These are phyloP conservation scores for Eunapius fragilis DNA, from an alignment of 37 sponge, comb jelly and placozoan species.

Conservation along the genomic window DNA sequence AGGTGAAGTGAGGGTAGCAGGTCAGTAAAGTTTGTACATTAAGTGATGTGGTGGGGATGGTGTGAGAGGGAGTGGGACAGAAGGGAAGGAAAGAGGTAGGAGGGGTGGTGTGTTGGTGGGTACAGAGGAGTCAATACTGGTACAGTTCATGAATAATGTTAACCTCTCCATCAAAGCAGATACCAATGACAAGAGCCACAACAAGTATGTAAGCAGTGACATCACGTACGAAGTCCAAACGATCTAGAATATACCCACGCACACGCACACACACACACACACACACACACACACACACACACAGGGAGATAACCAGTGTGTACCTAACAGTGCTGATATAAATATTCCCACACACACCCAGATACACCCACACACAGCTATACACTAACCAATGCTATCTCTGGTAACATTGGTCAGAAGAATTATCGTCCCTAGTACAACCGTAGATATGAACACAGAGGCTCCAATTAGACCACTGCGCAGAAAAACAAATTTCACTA, in stretches of 20 bases:
- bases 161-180: constrained; percentile 76
- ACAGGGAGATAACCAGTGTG: not conserved
- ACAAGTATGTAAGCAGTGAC: constrained; percentile 65
- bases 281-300: not conserved
- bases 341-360: too few species aligned
- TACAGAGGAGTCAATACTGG: not conserved
- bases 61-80: too few species aligned
- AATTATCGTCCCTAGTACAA: constrained; percentile 72
- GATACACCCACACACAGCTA: not conserved
- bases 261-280: not conserved
- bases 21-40: too few species aligned
- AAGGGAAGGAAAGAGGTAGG: not conserved
- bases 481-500: not conserved
- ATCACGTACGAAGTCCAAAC: constrained; percentile 69
- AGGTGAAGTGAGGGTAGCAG: too few species aligned
- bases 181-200: constrained; percentile 62
- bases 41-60: too few species aligned
- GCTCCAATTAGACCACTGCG: constrained; percentile 82
- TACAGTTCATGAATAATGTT: not conserved
- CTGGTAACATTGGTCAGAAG: constrained; percentile 34
- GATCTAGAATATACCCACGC: constrained; percentile 31
- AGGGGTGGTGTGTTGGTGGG: too few species aligned
- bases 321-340: too few species aligned
- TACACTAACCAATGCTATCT: constrained; percentile 46
- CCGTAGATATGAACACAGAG: constrained; percentile 81